These are phyloP conservation scores for Eidolon dupreanum DNA, from an alignment of 2,797 vertebrate species.

Conservation along the genomic window DNA sequence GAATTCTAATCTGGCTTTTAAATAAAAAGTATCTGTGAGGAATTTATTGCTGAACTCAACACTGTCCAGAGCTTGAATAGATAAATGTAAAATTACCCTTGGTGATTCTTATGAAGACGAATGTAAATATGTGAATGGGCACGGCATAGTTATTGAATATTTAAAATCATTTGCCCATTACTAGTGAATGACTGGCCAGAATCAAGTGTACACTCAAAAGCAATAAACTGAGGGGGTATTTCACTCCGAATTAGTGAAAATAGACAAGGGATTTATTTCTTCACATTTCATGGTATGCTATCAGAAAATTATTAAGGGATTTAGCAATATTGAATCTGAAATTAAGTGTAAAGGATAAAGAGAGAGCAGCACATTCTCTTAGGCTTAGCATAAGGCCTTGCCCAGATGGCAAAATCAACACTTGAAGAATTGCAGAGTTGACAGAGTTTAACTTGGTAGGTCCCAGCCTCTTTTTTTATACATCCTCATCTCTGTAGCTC, in stretches of 20 bases:
- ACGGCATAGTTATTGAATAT: constrained; percentile 41
- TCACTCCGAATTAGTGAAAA: constrained; percentile 49
- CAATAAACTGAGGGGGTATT: constrained; percentile 25
- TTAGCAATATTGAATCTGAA: constrained; percentile 38
- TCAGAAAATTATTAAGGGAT: constrained; percentile 45
- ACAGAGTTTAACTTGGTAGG: neutral
- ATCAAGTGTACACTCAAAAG: constrained; percentile 54
- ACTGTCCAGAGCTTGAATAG: constrained; percentile 54
- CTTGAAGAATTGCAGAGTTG: neutral
- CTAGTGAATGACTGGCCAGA: constrained; percentile 58
- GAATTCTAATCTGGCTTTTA: constrained; percentile 60
- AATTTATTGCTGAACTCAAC: constrained; percentile 62
- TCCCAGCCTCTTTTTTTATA: neutral
- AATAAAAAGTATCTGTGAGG: constrained; percentile 61
- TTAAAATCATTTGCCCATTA: constrained; percentile 62
- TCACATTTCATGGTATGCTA: neutral
- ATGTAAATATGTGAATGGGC: constrained; percentile 43
- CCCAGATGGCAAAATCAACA: neutral
- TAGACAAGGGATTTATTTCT: constrained; percentile 44
- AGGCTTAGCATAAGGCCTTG: neutral
- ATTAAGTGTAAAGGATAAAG: neutral
- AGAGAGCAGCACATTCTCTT: neutral
- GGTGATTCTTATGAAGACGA: constrained; percentile 65
- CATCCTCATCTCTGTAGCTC: neutral
- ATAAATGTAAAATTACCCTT: constrained; percentile 75